A percentile compares a stretch with the other conserved stretches of the same genome.
These are phyloP conservation scores for Vulpes ferrilata DNA, from an alignment of 2,113 vertebrate genomes.

Conservation along the genomic window DNA sequence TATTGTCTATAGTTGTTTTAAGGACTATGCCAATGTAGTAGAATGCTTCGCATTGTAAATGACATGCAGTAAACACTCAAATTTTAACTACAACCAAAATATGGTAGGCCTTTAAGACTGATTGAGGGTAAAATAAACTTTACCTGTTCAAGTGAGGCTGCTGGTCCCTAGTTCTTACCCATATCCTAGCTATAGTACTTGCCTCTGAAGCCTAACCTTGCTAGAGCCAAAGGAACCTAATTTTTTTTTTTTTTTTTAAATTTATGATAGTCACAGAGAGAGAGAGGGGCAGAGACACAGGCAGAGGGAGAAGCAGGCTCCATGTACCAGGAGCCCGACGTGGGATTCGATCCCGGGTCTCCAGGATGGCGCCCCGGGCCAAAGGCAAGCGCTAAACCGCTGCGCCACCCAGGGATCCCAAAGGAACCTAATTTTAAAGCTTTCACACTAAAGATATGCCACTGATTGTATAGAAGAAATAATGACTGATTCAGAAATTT, in stretches of 20 bases:
- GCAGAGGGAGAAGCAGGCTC: too few relatives aligned
- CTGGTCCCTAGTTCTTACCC: not conserved
- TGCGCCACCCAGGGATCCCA: not conserved
- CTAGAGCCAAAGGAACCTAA: not conserved
- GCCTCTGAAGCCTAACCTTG: not conserved
- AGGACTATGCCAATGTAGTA: not conserved
- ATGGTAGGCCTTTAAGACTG: not conserved
- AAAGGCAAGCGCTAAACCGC: too few relatives aligned
- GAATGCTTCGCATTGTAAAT: not conserved
- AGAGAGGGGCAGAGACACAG: too few relatives aligned
- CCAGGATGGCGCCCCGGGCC: too few relatives aligned
- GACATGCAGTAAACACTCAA: not conserved
- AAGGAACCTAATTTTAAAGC: slow-evolving; percentile 10
- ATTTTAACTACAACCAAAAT: not conserved
- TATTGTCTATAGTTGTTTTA: not conserved
- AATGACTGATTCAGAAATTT: not conserved
- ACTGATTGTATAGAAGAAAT: not conserved
- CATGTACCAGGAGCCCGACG: too few relatives aligned
- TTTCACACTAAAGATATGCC: not conserved
- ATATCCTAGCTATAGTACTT: not conserved
- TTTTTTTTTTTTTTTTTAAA: not conserved
- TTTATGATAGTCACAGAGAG: too few relatives aligned
- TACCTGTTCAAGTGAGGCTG: not conserved
- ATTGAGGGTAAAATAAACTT: not conserved
- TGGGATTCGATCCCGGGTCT: too few relatives aligned